Conservation (phyloP, 2,888 invertebrate species). For the Portevinia maculata region DNA sequence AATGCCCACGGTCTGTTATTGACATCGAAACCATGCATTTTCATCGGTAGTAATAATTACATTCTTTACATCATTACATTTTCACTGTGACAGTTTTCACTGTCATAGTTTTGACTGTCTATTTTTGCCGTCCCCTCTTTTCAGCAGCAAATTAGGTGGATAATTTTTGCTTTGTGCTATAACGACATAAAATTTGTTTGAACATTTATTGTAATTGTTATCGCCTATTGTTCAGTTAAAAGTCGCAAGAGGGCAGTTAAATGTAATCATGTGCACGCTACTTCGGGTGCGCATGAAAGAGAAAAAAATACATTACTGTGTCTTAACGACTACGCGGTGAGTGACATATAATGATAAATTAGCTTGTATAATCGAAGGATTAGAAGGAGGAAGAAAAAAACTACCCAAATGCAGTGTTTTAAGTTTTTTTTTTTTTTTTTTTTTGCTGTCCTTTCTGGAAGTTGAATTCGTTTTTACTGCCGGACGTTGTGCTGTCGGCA, state of each 20-base stretch:
- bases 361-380: constrained; percentile 44
- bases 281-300: constrained; percentile 12
- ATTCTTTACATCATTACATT: no score
- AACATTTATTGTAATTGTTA: constrained; percentile 71
- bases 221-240: constrained; percentile 50
- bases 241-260: constrained; percentile 43
- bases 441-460: background rate
- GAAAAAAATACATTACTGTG: constrained; percentile 25
- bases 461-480: constrained; percentile 21
- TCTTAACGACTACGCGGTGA: constrained; percentile 31
- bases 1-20: constrained; percentile 5
- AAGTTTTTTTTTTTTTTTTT: constrained; percentile 4
- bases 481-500: constrained; percentile 6
- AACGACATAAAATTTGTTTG: constrained; percentile 55
- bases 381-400: constrained; percentile 25
- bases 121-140: background rate
- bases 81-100: no score
- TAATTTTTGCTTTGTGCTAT: constrained; percentile 60
- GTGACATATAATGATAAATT: constrained; percentile 67
- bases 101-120: constrained; percentile 5
- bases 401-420: background rate
- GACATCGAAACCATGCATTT: background rate
- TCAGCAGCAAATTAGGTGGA: constrained; percentile 59
- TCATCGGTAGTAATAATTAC: constrained; percentile 29
- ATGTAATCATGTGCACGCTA: constrained; percentile 46